Evolutionary conservation across 2,888 invertebrate species (phyloP).

Genomic region (Netelia fuscicornis): DNA sequence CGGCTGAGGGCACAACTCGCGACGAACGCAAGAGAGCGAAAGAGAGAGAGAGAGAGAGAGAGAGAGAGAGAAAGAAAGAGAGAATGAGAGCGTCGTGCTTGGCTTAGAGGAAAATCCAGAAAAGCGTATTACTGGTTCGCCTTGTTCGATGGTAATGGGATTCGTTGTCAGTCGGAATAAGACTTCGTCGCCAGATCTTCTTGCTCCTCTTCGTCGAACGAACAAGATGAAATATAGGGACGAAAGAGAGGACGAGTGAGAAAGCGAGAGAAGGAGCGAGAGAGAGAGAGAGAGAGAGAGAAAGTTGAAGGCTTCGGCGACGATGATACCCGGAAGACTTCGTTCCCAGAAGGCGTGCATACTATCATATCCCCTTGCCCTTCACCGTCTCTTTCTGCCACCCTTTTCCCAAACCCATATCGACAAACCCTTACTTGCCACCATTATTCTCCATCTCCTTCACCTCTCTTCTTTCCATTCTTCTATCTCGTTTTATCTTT

Average conservation of each 20-base stretch:
- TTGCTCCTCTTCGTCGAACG: constrained; percentile 34
- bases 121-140: constrained; percentile 73
- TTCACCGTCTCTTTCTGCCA: constrained; percentile 29
- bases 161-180: constrained; percentile 78
- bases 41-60: background rate
- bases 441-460: constrained; percentile 16
- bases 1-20: constrained; percentile 23
- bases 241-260: constrained; percentile 19
- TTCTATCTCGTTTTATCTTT: constrained; percentile 52
- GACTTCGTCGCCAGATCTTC: constrained; percentile 73
- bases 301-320: constrained; percentile 44
- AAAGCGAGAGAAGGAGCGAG: constrained; percentile 38
- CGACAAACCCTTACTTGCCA: background rate
- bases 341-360: constrained; percentile 51
- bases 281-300: constrained; percentile 22
- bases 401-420: constrained; percentile 2
- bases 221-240: constrained; percentile 16
- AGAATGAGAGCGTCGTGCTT: constrained; percentile 31
- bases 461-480: constrained; percentile 24
- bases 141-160: constrained; percentile 78
- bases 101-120: constrained; percentile 71
- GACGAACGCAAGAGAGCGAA: background rate
- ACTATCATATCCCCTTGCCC: constrained; percentile 43
- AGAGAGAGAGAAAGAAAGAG: constrained; percentile 1
- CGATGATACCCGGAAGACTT: constrained; percentile 56